A percentile compares a stretch with the other conserved stretches of the same genome.
Evolutionary conservation across 2,113 vertebrate species (phyloP).

Genomic region (Chlorocebus sabaeus): DNA sequence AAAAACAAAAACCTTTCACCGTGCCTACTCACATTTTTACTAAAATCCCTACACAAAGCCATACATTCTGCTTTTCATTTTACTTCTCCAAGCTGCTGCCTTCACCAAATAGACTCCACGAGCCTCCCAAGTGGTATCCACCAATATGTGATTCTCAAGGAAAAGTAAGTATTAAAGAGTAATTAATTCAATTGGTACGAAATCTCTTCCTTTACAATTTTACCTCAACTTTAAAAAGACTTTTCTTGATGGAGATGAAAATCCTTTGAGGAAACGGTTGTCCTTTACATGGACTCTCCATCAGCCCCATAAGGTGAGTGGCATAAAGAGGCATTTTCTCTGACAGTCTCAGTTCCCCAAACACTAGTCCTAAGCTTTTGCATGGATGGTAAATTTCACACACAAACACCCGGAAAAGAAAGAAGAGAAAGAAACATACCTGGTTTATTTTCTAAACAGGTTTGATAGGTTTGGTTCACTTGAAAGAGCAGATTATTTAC

Average conservation of each 20-base stretch:
- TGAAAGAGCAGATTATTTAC: slow-evolving; percentile 46
- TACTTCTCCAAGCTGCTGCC: neutral
- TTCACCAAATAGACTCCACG: slow-evolving; percentile 12
- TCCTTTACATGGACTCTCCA: neutral
- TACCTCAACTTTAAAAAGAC: neutral
- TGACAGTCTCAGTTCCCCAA: slow-evolving; percentile 6
- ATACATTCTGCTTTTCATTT: slow-evolving; percentile 8
- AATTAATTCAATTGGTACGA: neutral
- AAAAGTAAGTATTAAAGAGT: slow-evolving; percentile 16
- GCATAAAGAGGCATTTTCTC: slow-evolving; percentile 30
- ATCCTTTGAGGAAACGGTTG: slow-evolving; percentile 39
- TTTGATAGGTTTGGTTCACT: slow-evolving; percentile 64
- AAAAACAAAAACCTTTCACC: neutral
- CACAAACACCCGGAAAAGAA: neutral
- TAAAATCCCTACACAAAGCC: neutral
- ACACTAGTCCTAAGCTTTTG: neutral
- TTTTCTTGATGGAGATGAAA: neutral
- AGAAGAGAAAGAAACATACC: slow-evolving; percentile 60
- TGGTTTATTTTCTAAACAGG: slow-evolving; percentile 73
- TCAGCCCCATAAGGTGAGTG: neutral
- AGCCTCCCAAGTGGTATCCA: neutral
- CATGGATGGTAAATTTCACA: neutral
- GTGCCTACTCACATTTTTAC: neutral
- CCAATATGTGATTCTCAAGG: neutral
- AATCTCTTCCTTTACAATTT: neutral